phyloP scores from a whole-genome alignment of 2,888 invertebrate genomes.

The Heliconius hortense region DNA sequence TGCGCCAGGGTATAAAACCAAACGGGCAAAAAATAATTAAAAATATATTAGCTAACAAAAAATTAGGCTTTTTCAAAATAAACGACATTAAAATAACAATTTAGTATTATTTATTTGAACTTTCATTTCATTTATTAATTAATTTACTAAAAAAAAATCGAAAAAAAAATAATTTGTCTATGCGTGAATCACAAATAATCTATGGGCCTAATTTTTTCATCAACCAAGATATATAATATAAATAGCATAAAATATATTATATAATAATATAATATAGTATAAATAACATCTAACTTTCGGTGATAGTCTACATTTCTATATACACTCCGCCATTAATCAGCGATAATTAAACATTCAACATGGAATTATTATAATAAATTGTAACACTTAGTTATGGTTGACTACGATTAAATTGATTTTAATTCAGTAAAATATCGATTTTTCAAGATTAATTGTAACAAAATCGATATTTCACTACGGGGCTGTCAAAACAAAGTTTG shows the following conservation, averaged over 20 bases:
- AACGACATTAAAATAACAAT: not conserved
- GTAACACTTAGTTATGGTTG: constrained; percentile 34
- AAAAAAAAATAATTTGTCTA: not conserved
- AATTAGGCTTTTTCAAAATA: not conserved
- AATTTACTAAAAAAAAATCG: not conserved
- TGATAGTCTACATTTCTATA: constrained; percentile 35
- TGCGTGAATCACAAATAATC: no score
- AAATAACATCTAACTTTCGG: constrained; percentile 42
- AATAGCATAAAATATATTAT: constrained; percentile 27
- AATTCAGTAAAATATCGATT: constrained; percentile 29
- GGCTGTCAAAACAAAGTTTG: not conserved
- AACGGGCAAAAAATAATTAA: constrained; percentile 59
- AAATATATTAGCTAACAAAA: constrained; percentile 13
- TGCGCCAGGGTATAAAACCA: constrained; percentile 68
- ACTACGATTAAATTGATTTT: constrained; percentile 7
- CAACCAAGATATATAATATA: constrained; percentile 11
- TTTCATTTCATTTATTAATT: not conserved
- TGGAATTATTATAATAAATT: constrained; percentile 27
- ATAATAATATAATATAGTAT: constrained; percentile 38
- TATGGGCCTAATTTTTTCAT: not conserved
- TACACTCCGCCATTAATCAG: constrained; percentile 37
- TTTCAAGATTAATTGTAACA: not conserved
- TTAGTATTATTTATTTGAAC: not conserved
- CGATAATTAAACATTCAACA: constrained; percentile 17
- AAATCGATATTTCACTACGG: constrained; percentile 33